A percentile compares a stretch with the other conserved stretches of the same genome.
Conservation (phyloP, 1,140 invertebrate species). For the Cydia amplana region DNA sequence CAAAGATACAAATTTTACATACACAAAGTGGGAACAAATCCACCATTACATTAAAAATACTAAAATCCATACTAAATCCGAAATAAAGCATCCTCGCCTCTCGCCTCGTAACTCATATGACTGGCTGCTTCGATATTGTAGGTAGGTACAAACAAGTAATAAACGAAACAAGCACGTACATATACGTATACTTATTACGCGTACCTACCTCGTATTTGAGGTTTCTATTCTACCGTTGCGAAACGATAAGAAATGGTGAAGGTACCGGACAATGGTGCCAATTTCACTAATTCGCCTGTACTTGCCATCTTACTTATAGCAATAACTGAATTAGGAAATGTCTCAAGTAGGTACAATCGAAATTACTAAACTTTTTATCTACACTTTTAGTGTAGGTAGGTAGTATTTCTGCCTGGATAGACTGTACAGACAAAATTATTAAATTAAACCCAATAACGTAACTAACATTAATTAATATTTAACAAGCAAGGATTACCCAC, state of each 20-base stretch:
- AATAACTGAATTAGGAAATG: background rate
- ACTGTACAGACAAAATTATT: too few species aligned
- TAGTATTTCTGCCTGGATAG: too few species aligned
- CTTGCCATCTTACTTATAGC: background rate
- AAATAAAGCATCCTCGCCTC: background rate
- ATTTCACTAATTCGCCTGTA: slow-evolving; percentile 39
- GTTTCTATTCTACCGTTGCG: slow-evolving; percentile 51
- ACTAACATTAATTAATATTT: too few species aligned
- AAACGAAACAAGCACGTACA: slow-evolving; percentile 35
- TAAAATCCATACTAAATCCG: background rate
- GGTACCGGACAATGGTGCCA: slow-evolving; percentile 39
- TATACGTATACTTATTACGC: background rate
- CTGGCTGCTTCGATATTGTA: background rate
- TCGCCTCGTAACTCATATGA: background rate
- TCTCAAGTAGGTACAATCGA: slow-evolving; percentile 7
- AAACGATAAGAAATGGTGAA: slow-evolving; percentile 33
- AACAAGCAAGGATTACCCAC: too few species aligned
- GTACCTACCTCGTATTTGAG: slow-evolving; percentile 41
- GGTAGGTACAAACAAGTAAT: too few species aligned
- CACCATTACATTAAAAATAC: background rate
- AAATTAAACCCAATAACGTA: too few species aligned
- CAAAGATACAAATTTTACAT: too few species aligned
- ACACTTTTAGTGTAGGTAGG: too few species aligned
- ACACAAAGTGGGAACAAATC: too few species aligned
- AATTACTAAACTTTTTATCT: background rate